Evolutionary conservation across 1,140 invertebrate species (phyloP), one percentile per base, ranked within the genome.

Genomic region (Akabosia matsudoensis): DNA sequence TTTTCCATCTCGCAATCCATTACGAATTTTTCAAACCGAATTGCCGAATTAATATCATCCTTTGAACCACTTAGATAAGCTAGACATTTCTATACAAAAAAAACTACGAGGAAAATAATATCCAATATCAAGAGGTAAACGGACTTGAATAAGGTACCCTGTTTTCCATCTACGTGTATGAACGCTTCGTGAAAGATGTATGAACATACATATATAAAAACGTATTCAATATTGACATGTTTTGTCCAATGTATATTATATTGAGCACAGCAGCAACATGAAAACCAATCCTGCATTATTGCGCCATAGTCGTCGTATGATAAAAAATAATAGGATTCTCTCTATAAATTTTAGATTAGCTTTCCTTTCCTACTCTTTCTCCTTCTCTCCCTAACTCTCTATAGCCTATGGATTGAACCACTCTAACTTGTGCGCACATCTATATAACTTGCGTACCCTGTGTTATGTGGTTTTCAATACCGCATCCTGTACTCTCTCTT

Each of bases 291-390:
- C 54, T 45, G 18, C 54, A 10, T 10, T 56, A 24, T 56, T 56
- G 54, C 54, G 54, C 54, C 54, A 56, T 56, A 13, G 54, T 56
- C 28, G 61, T 67, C 30, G 10, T 61, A 7, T 30, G 24, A 31
- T 30, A 30, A 67, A 67, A 67, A 67, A 67, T 67, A 67, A 67
- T 67, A 31, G 61, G 61, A 67, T 67, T 67, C 61, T 67, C 61
- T 67, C 61, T 67, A 67, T 67, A 67, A 67, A 67, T 67, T 67
- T 67, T 67, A 67, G 61, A 67, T 67, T 67, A 67, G 61, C 61
- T 67, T 67, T 67, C 61, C 61, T 67, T 67, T 67, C 54, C 30
- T 31, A 10, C 61, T 67, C 61, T 67, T 24, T 61, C 54, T 61
- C 54, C 13, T 61, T 14, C 54, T 45, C 37, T 18, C 37, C 18